These are phyloP conservation scores for Philotrypesis tridentata DNA, from an alignment of 1,140 invertebrate genomes.

Conservation along the genomic window DNA sequence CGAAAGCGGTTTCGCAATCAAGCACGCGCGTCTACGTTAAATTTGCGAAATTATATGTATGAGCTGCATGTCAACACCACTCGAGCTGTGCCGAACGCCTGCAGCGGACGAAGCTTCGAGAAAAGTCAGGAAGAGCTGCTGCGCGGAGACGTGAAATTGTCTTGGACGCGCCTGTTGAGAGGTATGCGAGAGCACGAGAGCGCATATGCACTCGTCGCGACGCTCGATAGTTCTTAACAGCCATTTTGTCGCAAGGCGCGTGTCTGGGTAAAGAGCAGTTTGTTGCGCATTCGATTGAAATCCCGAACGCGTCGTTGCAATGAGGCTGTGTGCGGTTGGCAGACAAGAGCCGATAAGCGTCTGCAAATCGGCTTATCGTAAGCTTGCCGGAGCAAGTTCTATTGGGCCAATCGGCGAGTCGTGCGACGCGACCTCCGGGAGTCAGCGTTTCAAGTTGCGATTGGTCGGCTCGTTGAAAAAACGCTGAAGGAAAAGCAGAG, in stretches of 20 bases:
- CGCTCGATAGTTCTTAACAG: background rate
- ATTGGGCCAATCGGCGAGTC: conserved; percentile 18
- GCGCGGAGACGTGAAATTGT: too few species aligned
- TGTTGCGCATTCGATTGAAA: background rate
- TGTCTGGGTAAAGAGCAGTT: background rate
- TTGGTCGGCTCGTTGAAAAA: background rate
- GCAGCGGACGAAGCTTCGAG: background rate
- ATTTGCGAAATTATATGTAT: background rate
- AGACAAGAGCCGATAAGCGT: conserved; percentile 31
- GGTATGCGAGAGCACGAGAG: too few species aligned
- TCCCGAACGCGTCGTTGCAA: background rate
- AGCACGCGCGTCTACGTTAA: background rate
- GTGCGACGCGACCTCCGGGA: background rate
- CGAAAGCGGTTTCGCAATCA: background rate
- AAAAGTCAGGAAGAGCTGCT: too few species aligned
- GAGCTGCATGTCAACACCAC: too few species aligned
- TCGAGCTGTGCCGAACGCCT: too few species aligned
- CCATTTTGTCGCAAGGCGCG: background rate
- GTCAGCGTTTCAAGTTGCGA: too few species aligned
- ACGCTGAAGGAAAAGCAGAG: background rate
- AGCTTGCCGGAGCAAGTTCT: conserved; percentile 15
- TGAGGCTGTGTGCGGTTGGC: background rate
- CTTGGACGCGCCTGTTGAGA: too few species aligned
- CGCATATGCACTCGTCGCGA: too few species aligned
- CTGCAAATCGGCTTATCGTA: conserved; percentile 34